A percentile compares a stretch with the other conserved stretches of the same genome.
phyloP scores from a whole-genome alignment of 2,113 vertebrate genomes.

The Phaetusa simplex region DNA sequence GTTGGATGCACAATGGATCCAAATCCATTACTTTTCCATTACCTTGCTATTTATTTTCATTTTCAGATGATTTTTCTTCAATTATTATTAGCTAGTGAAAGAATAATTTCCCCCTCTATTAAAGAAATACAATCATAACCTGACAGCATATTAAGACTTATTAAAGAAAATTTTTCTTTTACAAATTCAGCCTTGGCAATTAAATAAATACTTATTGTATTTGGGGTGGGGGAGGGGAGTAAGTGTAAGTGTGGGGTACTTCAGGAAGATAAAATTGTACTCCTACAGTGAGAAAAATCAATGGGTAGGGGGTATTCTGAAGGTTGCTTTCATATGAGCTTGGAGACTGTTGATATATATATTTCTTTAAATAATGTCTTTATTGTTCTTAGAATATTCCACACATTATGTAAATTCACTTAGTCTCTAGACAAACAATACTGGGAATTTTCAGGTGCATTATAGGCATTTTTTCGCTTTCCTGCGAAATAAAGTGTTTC shows the following conservation, averaged over 20 bases:
- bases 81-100: neutral
- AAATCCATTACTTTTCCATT: neutral
- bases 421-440: neutral
- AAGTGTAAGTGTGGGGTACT: neutral
- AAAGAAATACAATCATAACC: neutral
- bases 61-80: neutral
- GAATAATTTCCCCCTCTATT: neutral
- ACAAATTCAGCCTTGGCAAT: neutral
- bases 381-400: neutral
- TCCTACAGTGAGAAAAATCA: neutral
- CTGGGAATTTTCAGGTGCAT: neutral
- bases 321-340: neutral
- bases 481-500: neutral
- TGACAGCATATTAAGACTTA: neutral
- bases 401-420: rapidly evolving
- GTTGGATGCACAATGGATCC: too few relatives aligned
- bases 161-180: neutral
- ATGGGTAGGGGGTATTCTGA: neutral
- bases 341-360: neutral
- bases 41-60: neutral
- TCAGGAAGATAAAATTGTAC: neutral
- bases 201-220: neutral
- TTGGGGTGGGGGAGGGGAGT: rapidly evolving
- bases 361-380: neutral
- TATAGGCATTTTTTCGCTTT: neutral